Base-by-base conservation (phyloP, 2,888 invertebrate species). In the Macaria notata region DNA sequence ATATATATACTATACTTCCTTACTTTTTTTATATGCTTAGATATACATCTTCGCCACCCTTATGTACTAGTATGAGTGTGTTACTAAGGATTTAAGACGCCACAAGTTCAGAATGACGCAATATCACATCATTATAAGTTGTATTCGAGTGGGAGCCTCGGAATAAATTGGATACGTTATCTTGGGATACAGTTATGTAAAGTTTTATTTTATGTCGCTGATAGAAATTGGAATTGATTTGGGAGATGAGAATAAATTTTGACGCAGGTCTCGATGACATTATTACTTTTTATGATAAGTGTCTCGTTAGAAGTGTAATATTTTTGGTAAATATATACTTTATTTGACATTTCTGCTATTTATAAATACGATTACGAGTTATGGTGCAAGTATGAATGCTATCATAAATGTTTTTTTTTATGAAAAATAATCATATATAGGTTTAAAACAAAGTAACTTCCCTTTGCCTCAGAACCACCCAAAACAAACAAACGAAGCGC, bases 401-500 rank as follows among this genome's bases (percentile, higher is more conserved):
- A 19, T 2, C 19, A 19, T 19, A 19, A 19, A 19, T 19, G 19
- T 1, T 19, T 2, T 19, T n/a, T 19, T 19, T 19, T 19, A 19
- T 19, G 19, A 19, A 19, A 19, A 19, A 19, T 19, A 19, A 19
- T 19, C 19, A 19, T 1, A 19, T 19, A 1, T 19, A 19, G 19
- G 19, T 19, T 19, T 19, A 19, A 19, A 19, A 19, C 19, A 19
- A 19, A 19, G 19, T 19, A 19, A 19, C 19, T 19, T 19, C 19
- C 19, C 19, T 19, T 19, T 19, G 19, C 19, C 33, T 36, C 4
- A 53, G 43, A 46, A 60, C 46, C 39, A 46, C 62, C 62, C 59
- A 62, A 61, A 68, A 71, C 71, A 76, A 77, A 76, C 75, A 76
- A 79, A 79, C 74, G 65, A 69, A 68, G 65, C 67, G 65, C 70